Percentiles rank a stretch among this genome's conserved stretches.
phyloP scores from a whole-genome alignment of 2,797 vertebrate genomes.

The Uromys caudimaculatus region DNA sequence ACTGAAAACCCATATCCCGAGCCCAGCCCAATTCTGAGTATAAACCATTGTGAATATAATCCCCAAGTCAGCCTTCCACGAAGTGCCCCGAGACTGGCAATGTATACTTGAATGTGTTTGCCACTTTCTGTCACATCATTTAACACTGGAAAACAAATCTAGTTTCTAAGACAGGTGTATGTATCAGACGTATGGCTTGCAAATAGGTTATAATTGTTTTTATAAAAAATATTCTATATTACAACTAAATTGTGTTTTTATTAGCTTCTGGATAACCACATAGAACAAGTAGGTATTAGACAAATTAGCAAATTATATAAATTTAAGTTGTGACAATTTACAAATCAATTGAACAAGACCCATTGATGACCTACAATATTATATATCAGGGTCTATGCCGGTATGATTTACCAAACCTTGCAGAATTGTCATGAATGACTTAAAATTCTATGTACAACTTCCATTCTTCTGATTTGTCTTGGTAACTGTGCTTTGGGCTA shows the following conservation, averaged over 20 bases:
- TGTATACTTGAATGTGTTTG: background rate
- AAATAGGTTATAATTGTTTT: background rate
- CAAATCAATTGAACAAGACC: background rate
- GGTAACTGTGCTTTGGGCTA: background rate
- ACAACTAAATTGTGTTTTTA: conserved; percentile 39
- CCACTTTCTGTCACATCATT: conserved; percentile 10
- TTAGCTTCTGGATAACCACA: background rate
- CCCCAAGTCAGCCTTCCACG: background rate
- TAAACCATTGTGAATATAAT: background rate
- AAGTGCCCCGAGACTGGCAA: background rate
- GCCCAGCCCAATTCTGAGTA: background rate
- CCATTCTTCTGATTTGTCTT: conserved; percentile 28
- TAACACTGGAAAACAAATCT: conserved; percentile 36
- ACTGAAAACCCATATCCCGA: background rate
- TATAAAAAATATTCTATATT: background rate
- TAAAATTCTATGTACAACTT: background rate
- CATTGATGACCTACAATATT: background rate
- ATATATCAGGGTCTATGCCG: background rate
- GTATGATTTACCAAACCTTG: background rate
- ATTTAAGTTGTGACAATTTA: background rate
- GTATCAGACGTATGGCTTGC: background rate
- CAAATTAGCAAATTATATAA: conserved; percentile 19
- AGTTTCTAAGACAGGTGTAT: conserved; percentile 30
- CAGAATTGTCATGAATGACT: background rate
- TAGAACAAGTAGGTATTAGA: conserved; percentile 25